These are phyloP conservation scores for Donacobius atricapilla DNA, from an alignment of 2,113 vertebrate genomes.

Conservation along the genomic window DNA sequence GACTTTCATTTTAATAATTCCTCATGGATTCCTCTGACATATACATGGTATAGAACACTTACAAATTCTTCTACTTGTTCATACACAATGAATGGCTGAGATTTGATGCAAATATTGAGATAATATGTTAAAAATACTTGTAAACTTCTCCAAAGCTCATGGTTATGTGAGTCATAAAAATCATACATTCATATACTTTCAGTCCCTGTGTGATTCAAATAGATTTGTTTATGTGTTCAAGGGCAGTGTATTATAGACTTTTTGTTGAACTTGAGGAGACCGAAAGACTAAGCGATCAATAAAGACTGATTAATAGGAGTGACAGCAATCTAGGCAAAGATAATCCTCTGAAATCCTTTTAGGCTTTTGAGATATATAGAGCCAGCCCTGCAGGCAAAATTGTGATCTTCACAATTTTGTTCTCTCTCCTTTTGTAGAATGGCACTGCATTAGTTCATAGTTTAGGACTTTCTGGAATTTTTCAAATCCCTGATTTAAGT, in stretches of 20 bases:
- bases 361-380: slow-evolving; percentile 67
- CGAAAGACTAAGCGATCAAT: slow-evolving; percentile 84
- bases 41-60: neutral
- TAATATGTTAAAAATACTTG: neutral
- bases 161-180: neutral
- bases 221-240: slow-evolving; percentile 35
- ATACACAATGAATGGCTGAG: neutral
- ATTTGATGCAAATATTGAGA: neutral
- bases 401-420: slow-evolving; percentile 2
- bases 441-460: neutral
- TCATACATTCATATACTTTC: neutral
- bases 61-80: neutral
- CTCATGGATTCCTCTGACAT: neutral
- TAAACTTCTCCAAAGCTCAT: neutral
- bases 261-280: slow-evolving; percentile 79
- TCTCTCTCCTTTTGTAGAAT: neutral
- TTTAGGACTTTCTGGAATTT: neutral
- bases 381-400: slow-evolving; percentile 37
- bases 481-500: neutral
- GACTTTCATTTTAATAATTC: neutral
- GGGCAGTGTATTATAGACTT: slow-evolving; percentile 46
- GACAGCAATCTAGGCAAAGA: slow-evolving; percentile 81
- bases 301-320: slow-evolving; percentile 85
- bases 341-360: slow-evolving; percentile 86
- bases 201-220: neutral